phyloP scores from a whole-genome alignment of 2,113 vertebrate species.

The Egretta garzetta region DNA sequence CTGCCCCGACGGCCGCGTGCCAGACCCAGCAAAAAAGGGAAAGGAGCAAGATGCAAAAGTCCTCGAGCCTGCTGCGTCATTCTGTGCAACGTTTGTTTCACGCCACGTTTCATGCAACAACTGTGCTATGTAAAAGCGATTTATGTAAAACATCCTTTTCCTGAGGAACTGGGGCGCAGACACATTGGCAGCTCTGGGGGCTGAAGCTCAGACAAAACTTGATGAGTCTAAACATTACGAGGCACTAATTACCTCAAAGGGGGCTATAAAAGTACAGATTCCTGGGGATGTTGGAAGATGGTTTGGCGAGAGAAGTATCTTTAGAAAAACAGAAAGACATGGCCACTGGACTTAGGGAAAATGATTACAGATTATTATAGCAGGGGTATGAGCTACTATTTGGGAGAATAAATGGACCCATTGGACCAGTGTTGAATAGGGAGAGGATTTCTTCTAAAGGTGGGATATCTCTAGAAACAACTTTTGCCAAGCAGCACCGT shows the following conservation, averaged over 20 bases:
- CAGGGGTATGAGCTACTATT: background rate
- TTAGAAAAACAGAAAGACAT: background rate
- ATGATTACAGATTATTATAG: background rate
- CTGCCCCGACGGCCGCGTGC: rapidly evolving
- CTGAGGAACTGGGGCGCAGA: background rate
- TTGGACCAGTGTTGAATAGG: background rate
- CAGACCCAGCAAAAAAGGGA: background rate
- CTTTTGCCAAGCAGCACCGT: background rate
- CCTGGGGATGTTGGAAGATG: background rate
- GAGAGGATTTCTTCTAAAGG: background rate
- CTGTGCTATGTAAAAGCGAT: background rate
- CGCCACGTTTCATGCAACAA: background rate
- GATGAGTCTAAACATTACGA: background rate
- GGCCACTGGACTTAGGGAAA: background rate
- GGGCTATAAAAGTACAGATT: background rate
- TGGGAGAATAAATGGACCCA: background rate
- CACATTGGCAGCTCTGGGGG: background rate
- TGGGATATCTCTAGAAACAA: background rate
- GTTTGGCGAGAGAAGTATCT: background rate
- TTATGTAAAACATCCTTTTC: background rate
- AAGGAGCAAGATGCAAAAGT: background rate
- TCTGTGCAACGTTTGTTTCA: background rate
- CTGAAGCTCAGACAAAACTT: background rate
- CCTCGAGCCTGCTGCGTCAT: background rate
- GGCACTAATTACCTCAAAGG: background rate